phyloP scores from a whole-genome alignment of 1,140 invertebrate species.

The Batillaria attramentaria region DNA sequence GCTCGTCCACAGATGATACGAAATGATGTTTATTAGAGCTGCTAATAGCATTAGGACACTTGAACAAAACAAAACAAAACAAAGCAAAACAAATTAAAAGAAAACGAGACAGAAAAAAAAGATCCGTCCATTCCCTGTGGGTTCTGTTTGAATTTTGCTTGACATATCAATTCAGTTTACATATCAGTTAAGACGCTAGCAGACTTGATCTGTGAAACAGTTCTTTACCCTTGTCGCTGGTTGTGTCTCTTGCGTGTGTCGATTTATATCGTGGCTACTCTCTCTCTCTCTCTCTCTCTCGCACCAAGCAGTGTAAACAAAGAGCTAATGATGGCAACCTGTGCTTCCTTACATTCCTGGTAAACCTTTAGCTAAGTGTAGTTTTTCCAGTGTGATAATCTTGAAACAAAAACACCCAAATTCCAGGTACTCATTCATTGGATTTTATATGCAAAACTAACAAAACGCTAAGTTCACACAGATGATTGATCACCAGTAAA shows the following conservation, averaged over 20 bases:
- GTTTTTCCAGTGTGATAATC: too few species aligned
- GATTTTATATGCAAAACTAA: neutral
- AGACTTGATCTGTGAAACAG: neutral
- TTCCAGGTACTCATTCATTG: neutral
- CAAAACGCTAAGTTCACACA: too few species aligned
- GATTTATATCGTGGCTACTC: neutral
- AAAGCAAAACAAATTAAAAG: neutral
- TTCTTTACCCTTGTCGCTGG: neutral
- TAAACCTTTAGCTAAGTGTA: too few species aligned
- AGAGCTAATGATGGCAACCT: too few species aligned
- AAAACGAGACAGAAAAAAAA: neutral
- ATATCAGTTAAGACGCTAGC: neutral
- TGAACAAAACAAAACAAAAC: neutral
- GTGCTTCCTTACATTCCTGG: too few species aligned
- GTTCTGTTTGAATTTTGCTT: neutral
- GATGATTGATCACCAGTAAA: too few species aligned
- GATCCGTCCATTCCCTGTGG: too few species aligned
- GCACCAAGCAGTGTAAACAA: neutral
- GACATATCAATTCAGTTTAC: neutral
- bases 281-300: constrained; percentile 1
- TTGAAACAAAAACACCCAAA: neutral
- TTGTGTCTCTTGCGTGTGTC: neutral
- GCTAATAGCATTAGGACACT: too few species aligned
- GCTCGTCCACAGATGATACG: neutral
- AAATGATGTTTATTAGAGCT: neutral